Evolutionary conservation across 2,797 vertebrate species (phyloP), one percentile per base, ranked within the genome.

Genomic region (Diplodus puntazzo): DNA sequence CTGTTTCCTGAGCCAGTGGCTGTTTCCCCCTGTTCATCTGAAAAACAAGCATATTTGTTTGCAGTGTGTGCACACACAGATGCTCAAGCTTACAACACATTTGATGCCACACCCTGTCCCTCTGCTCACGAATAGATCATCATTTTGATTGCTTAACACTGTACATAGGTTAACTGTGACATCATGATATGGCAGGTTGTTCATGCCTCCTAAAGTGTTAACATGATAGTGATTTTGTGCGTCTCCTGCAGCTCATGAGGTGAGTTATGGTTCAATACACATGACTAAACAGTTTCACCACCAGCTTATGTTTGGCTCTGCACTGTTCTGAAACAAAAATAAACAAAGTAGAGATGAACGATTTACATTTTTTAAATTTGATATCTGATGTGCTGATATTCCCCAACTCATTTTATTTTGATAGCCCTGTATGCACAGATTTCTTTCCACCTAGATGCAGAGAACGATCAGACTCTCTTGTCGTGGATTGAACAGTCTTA

Each of bases 21-120:
- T 65, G 81, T 83, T 84, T 82, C 76, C 42, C 73, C 69, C 74
- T 63, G 25, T 78, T 75, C 50, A 68, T 50, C 63, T 65, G 34
- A 88, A 88, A 86, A 89, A 81, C 83, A 86, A 73, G 58, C 70
- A 11, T 46, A 76, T 81, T 87, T 84, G 80, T 87, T 84, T 75
- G 59, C 68, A 64, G 67, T 9, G 1, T 34, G 34, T 75, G 11
- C 0, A 3, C 16, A 52, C 50, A 63, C 34, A 53, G 27, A 18
- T 27, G 11, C 27, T 50, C 20, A 69, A 65, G 55, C 46, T 66
- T 73, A 76, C 81, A 60, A 78, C 86, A 79, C 50, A 68, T 45
- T 66, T 34, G 54, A 54, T 53, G 50, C 17, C 53, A 53, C 43
- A 64, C n/a, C 23, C 64, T 16, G 46, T 13, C 27, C 43, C 12